Evolutionary conservation across 2,113 vertebrate genomes (phyloP).

Genomic region (Carlito syrichta): DNA sequence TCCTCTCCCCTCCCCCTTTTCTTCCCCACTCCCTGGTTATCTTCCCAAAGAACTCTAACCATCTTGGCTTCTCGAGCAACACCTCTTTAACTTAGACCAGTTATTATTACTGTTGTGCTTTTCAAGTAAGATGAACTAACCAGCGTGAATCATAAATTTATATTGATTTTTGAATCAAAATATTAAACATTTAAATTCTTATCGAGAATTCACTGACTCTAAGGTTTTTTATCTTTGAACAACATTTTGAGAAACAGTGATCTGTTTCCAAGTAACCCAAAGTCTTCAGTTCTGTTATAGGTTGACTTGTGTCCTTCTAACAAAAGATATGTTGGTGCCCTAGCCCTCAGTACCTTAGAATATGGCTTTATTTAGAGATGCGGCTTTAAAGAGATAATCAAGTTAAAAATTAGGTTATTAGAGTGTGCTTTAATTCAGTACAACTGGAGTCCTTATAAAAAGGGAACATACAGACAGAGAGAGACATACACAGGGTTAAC

Average conservation of each 20-base stretch:
- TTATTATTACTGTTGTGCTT: not conserved
- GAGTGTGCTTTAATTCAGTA: not conserved
- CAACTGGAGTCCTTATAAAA: not conserved
- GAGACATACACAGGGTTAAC: not conserved
- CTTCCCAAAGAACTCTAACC: not conserved
- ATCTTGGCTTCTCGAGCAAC: not conserved
- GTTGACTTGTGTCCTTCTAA: not conserved
- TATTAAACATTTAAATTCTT: not conserved
- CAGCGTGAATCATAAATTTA: not conserved
- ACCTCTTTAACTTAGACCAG: not conserved
- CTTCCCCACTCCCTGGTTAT: not conserved
- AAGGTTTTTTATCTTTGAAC: not conserved
- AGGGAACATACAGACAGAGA: not conserved
- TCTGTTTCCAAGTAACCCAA: not conserved
- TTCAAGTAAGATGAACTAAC: not conserved
- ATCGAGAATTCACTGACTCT: not conserved
- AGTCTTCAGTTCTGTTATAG: not conserved
- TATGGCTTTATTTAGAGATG: not conserved
- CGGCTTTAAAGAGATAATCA: not conserved
- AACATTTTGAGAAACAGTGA: not conserved
- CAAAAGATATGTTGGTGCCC: not conserved
- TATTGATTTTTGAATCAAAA: not conserved
- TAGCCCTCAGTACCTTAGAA: not conserved
- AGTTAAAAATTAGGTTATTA: not conserved
- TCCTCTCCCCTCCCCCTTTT: not conserved